Evolutionary conservation across 2,113 vertebrate species (phyloP).

Genomic region (Oreochromis spilurus): DNA sequence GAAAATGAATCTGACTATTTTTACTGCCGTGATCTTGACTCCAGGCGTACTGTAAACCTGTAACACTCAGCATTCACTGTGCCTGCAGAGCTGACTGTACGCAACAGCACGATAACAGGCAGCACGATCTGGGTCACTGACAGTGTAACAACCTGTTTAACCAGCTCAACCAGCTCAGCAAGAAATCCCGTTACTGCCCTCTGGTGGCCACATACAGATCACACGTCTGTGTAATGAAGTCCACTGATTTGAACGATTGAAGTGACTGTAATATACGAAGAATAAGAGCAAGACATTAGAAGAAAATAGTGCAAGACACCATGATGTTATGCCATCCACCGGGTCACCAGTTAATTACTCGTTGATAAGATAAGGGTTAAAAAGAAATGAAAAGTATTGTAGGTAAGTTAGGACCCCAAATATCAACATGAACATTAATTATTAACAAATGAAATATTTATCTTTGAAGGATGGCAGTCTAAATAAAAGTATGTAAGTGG

Average conservation of each 20-base stretch:
- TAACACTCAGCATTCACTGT: neutral
- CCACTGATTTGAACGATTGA: fast-evolving
- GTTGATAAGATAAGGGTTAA: neutral
- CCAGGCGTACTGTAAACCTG: neutral
- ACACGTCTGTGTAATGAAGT: neutral
- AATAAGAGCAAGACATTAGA: neutral
- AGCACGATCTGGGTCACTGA: constrained; percentile 36
- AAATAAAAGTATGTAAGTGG: neutral
- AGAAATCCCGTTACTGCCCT: neutral
- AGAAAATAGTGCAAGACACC: neutral
- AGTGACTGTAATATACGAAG: neutral
- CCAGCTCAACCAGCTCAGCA: neutral
- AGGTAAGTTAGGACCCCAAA: neutral
- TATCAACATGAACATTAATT: neutral
- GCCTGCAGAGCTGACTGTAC: neutral
- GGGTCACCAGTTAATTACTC: neutral
- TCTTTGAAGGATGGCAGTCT: neutral
- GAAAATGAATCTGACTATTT: neutral
- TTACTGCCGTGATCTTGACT: neutral
- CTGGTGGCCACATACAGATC: constrained; percentile 1
- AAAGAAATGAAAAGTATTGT: neutral
- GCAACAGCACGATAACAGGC: neutral
- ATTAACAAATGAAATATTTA: neutral
- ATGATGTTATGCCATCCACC: neutral
- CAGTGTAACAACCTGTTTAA: neutral